phyloP scores from a whole-genome alignment of 2,113 vertebrate genomes.

The Psammodynastes pulverulentus region DNA sequence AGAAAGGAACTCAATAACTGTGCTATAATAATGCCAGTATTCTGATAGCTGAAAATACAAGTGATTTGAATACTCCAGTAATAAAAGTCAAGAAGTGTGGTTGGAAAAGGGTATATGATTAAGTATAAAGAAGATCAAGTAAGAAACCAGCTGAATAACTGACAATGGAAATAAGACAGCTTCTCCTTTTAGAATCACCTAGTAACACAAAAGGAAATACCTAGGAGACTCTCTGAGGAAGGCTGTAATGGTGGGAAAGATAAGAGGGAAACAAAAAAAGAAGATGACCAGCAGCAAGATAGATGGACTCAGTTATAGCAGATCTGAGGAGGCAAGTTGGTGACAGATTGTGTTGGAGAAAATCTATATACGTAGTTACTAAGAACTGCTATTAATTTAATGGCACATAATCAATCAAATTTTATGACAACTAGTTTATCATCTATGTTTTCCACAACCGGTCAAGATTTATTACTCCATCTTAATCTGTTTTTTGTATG shows the following conservation, averaged over 20 bases:
- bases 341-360: neutral
- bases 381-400: neutral
- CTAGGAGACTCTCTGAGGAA: neutral
- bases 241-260: neutral
- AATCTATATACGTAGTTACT: neutral
- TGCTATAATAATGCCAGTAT: neutral
- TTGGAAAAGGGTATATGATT: neutral
- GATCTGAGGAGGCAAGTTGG: neutral
- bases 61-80: neutral
- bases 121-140: neutral
- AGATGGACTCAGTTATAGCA: neutral
- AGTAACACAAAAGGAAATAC: neutral
- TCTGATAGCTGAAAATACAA: neutral
- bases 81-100: neutral
- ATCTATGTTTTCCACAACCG: neutral
- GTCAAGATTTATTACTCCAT: neutral
- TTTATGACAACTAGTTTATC: neutral
- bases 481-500: neutral
- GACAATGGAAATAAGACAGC: neutral
- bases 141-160: neutral
- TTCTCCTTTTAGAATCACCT: neutral
- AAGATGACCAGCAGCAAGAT: neutral
- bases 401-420: neutral
- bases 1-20: neutral
- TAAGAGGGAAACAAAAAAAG: neutral